phyloP scores from a whole-genome alignment of 2,888 invertebrate species.

The Meteorus cinctellus region DNA sequence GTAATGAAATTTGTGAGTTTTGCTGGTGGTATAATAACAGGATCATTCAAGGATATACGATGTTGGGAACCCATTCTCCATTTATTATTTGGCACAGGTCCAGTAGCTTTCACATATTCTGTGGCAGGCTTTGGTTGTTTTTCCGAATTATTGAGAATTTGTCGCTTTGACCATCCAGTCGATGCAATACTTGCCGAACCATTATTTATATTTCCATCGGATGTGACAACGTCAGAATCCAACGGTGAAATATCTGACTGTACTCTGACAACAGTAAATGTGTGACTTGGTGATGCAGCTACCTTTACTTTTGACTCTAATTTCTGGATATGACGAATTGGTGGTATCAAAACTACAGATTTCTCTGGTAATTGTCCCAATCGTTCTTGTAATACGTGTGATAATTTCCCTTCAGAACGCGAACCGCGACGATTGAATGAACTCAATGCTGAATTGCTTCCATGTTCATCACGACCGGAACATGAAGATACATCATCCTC shows the following conservation, averaged over 20 bases:
- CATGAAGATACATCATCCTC: slow-evolving; percentile 83
- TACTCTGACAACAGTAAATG: slow-evolving; percentile 52
- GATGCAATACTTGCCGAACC: slow-evolving; percentile 37
- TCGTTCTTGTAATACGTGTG: slow-evolving; percentile 80
- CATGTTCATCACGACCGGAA: slow-evolving; percentile 77
- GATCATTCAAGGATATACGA: slow-evolving; percentile 58
- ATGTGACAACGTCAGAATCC: neutral
- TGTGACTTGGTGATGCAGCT: slow-evolving; percentile 51
- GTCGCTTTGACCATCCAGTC: slow-evolving; percentile 48
- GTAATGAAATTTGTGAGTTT: slow-evolving; percentile 22
- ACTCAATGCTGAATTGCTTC: slow-evolving; percentile 70
- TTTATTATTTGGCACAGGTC: slow-evolving; percentile 61
- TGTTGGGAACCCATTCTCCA: slow-evolving; percentile 70
- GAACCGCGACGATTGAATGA: slow-evolving; percentile 82
- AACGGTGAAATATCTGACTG: slow-evolving; percentile 26
- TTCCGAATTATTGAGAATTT: slow-evolving; percentile 55
- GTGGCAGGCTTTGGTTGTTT: slow-evolving; percentile 65
- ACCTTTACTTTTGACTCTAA: slow-evolving; percentile 41
- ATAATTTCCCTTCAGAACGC: slow-evolving; percentile 86
- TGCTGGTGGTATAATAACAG: slow-evolving; percentile 39
- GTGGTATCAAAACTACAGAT: slow-evolving; percentile 69
- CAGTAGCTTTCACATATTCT: slow-evolving; percentile 63
- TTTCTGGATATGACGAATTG: slow-evolving; percentile 53
- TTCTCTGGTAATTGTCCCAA: slow-evolving; percentile 78
- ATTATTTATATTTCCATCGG: slow-evolving; percentile 41